These are phyloP conservation scores for Strix occidentalis DNA, from an alignment of 2,797 vertebrate genomes.

Conservation along the genomic window DNA sequence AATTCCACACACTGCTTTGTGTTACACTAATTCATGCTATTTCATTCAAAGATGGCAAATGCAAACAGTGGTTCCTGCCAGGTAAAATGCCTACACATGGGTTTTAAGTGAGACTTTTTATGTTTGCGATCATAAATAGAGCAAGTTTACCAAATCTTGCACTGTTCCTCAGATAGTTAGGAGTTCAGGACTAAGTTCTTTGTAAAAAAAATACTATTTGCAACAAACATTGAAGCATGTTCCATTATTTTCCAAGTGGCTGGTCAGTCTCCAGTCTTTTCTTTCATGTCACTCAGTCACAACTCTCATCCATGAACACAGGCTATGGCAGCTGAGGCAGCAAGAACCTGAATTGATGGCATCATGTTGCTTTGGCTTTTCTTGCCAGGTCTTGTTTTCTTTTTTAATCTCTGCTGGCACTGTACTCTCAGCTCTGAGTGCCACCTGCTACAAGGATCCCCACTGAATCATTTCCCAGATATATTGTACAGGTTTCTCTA, in stretches of 20 bases:
- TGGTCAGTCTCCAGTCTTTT: constrained; percentile 9
- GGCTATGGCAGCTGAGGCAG: neutral
- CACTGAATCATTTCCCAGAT: neutral
- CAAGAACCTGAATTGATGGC: neutral
- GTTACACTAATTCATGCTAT: neutral
- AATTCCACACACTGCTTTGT: fast-evolving
- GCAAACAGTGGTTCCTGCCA: neutral
- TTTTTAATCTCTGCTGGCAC: neutral
- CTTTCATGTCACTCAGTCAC: neutral
- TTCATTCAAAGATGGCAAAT: neutral
- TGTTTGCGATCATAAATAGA: neutral
- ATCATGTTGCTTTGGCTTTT: neutral
- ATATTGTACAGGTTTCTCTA: neutral
- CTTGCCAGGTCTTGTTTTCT: neutral
- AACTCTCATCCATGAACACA: neutral
- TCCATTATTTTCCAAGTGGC: constrained; percentile 13
- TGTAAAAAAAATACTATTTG: neutral
- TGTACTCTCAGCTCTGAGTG: neutral
- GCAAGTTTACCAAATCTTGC: neutral
- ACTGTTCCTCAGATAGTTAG: neutral
- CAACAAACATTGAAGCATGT: neutral
- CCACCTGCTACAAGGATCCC: neutral
- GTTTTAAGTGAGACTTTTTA: neutral
- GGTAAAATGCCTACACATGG: fast-evolving
- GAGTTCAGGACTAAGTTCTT: neutral